Percentiles rank a stretch among this genome's conserved stretches.
Evolutionary conservation across 2,888 invertebrate species (phyloP).

Genomic region (Argyresthia goedartella): DNA sequence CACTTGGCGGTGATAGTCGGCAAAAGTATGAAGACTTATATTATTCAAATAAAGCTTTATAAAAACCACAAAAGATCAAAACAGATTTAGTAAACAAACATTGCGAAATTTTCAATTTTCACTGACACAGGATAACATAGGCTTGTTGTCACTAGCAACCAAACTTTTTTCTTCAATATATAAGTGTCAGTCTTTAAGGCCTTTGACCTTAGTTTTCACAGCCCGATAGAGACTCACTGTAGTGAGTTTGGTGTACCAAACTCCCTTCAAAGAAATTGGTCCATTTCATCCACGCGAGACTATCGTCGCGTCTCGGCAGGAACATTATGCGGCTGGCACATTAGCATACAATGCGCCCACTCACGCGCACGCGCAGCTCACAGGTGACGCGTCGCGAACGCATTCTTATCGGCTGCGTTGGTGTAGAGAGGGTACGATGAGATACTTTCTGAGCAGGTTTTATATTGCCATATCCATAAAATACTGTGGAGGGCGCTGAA

Average conservation of each 20-base stretch:
- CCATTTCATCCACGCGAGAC: neutral
- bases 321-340: constrained; percentile 10
- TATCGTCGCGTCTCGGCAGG: neutral
- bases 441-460: neutral
- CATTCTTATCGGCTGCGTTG: neutral
- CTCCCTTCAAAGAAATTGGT: neutral
- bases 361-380: constrained; percentile 54
- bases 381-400: constrained; percentile 26
- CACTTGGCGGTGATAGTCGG: too few relatives aligned
- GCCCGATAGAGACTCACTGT: neutral
- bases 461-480: neutral
- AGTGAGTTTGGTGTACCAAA: neutral
- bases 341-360: constrained; percentile 37
- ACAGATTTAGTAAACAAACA: too few relatives aligned
- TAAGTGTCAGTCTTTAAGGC: too few relatives aligned
- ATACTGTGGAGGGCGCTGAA: neutral
- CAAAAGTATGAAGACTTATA: too few relatives aligned
- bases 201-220: too few relatives aligned
- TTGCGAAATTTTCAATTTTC: too few relatives aligned
- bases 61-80: too few relatives aligned
- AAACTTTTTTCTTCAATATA: too few relatives aligned
- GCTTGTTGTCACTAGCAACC: too few relatives aligned
- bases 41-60: too few relatives aligned
- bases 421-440: neutral
- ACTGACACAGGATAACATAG: too few relatives aligned